These are phyloP conservation scores for Heterodera schachtii DNA, from an alignment of 1,140 invertebrate genomes.

Conservation along the genomic window DNA sequence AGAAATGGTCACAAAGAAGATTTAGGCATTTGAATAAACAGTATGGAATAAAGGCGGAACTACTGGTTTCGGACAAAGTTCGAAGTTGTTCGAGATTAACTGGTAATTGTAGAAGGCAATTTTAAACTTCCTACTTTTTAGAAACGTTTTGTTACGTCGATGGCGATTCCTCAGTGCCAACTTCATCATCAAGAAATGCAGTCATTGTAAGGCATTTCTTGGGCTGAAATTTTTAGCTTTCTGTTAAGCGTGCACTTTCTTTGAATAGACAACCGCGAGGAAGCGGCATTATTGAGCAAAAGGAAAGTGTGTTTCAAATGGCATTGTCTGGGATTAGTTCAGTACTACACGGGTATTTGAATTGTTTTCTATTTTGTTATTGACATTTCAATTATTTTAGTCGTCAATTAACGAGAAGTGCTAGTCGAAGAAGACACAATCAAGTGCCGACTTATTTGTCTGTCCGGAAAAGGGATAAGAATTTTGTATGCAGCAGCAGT, in stretches of 20 bases:
- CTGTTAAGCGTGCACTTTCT: neutral
- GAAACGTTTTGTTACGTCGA: neutral
- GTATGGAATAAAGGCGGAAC: slow-evolving; percentile 34
- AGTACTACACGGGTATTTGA: slow-evolving; percentile 18
- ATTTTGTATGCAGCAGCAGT: slow-evolving; percentile 25
- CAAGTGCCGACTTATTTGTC: slow-evolving; percentile 22
- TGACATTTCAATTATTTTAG: slow-evolving; percentile 20
- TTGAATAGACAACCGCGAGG: neutral
- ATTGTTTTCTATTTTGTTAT: neutral
- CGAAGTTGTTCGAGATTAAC: neutral
- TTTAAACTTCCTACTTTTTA: neutral
- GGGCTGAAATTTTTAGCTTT: neutral
- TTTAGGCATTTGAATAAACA: slow-evolving; percentile 25
- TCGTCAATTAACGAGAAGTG: neutral
- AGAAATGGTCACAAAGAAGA: slow-evolving; percentile 39
- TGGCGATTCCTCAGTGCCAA: slow-evolving; percentile 5
- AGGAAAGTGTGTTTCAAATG: slow-evolving; percentile 33
- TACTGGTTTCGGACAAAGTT: slow-evolving; percentile 19
- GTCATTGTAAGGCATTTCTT: neutral
- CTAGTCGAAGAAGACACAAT: neutral
- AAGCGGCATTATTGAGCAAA: slow-evolving; percentile 21
- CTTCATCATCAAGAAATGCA: neutral
- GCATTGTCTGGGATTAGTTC: slow-evolving; percentile 20
- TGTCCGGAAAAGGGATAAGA: slow-evolving; percentile 4
- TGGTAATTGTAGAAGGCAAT: neutral